Percentiles rank a stretch among this genome's conserved stretches.
These are phyloP conservation scores for Scolopax rusticola DNA, from an alignment of 2,797 vertebrate genomes.

Conservation along the genomic window DNA sequence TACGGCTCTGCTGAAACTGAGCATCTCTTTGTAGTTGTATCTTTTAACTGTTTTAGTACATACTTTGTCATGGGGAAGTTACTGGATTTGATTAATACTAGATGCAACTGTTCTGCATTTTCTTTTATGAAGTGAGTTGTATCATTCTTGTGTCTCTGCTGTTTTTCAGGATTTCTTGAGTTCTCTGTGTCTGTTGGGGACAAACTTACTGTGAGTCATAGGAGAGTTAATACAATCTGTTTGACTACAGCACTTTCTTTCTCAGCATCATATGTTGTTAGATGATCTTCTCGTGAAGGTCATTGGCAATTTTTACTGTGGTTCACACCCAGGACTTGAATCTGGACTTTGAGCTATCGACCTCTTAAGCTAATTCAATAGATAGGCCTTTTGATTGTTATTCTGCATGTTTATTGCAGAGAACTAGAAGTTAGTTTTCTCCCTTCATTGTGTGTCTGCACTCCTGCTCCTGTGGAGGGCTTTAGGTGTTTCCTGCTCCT, in stretches of 20 bases:
- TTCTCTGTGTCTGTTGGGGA: not conserved
- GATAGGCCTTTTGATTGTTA: not conserved
- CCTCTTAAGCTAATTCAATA: not conserved
- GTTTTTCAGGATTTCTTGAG: not conserved
- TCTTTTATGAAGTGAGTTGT: not conserved
- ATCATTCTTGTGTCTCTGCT: not conserved
- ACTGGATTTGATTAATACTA: not conserved
- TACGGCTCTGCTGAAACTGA: not conserved
- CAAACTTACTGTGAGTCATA: not conserved
- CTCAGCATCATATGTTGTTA: not conserved
- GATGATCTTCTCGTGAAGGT: not conserved
- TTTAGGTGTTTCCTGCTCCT: not conserved
- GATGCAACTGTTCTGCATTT: not conserved
- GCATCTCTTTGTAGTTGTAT: not conserved
- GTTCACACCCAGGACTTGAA: not conserved
- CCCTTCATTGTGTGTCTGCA: not conserved
- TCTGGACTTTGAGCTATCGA: not conserved
- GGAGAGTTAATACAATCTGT: not conserved
- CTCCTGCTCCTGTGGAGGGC: not conserved
- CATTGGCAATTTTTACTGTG: fast-evolving
- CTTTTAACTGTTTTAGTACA: not conserved
- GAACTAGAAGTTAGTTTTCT: not conserved
- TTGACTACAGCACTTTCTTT: not conserved
- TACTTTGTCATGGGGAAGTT: not conserved
- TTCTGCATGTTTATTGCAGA: not conserved